Conservation (phyloP, 2,888 invertebrate species). For the Acholoe squamosa region DNA sequence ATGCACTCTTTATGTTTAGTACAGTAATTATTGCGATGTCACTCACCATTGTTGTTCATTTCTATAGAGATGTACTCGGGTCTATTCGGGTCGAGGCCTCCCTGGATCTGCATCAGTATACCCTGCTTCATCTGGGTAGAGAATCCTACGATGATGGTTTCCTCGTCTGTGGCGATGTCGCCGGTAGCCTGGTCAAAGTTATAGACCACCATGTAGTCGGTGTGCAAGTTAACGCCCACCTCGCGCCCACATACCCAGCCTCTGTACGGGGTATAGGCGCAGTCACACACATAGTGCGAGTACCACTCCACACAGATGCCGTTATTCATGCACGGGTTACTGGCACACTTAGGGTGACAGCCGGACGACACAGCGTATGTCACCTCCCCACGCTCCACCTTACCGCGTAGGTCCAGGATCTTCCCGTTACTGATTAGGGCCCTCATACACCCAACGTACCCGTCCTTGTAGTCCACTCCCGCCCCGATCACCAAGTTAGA, state of each 20-base stretch:
- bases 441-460: slow-evolving; percentile 96
- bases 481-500: slow-evolving; percentile 91
- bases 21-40: too few species aligned
- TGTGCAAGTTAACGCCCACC: slow-evolving; percentile 96
- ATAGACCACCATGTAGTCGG: slow-evolving; percentile 95
- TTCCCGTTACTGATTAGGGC: slow-evolving; percentile 94
- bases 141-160: slow-evolving; percentile 91
- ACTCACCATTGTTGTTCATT: slow-evolving; percentile 95
- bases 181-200: slow-evolving; percentile 91
- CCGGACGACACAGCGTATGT: slow-evolving; percentile 84
- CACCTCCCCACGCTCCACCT: slow-evolving; percentile 86
- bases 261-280: slow-evolving; percentile 98
- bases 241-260: slow-evolving; percentile 95
- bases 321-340: slow-evolving; percentile 96
- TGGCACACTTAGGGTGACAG: slow-evolving; percentile 95
- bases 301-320: slow-evolving; percentile 87
- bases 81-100: slow-evolving; percentile 72
- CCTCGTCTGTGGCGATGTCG: slow-evolving; percentile 87
- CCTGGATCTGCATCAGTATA: slow-evolving; percentile 92
- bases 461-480: slow-evolving; percentile 93
- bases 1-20: too few species aligned
- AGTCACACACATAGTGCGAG: slow-evolving; percentile 96
- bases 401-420: slow-evolving; percentile 89
- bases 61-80: slow-evolving; percentile 96
- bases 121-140: slow-evolving; percentile 98